These are phyloP conservation scores for Rugalucina vietnamica DNA, from an alignment of 2,888 invertebrate genomes.

Conservation along the genomic window DNA sequence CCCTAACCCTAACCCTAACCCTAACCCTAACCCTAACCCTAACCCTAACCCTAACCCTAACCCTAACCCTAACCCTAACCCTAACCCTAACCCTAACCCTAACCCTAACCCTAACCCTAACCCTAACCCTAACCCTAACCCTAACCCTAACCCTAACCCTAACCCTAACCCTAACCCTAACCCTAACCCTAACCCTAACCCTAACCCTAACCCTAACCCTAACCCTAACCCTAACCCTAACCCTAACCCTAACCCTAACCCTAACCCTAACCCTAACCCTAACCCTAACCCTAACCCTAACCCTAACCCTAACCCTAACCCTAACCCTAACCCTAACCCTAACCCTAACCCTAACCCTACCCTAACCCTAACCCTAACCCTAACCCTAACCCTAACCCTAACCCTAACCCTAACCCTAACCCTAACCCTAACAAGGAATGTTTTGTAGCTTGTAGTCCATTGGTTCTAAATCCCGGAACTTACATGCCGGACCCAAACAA, in stretches of 20 bases:
- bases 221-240: constrained; percentile 24
- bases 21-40: constrained; percentile 20
- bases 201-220: constrained; percentile 9
- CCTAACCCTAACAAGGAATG: not conserved
- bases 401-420: not conserved
- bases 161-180: constrained; percentile 21
- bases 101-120: constrained; percentile 15
- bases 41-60: constrained; percentile 12
- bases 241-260: constrained; percentile 21
- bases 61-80: constrained; percentile 22
- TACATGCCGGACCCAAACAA: no score
- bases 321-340: constrained; percentile 18
- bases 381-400: not conserved
- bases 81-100: constrained; percentile 21
- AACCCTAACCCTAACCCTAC: no score
- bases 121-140: constrained; percentile 1
- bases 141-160: constrained; percentile 12
- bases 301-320: not conserved
- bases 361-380: not conserved
- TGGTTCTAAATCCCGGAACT: no score
- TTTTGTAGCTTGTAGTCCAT: no score
- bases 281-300: constrained; percentile 3
- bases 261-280: constrained; percentile 1
- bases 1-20: constrained; percentile 5
- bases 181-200: constrained; percentile 14